Percentiles rank a stretch among this genome's conserved stretches.
Conservation (phyloP, 2,888 invertebrate genomes). For the Eupeodes latifasciatus region DNA sequence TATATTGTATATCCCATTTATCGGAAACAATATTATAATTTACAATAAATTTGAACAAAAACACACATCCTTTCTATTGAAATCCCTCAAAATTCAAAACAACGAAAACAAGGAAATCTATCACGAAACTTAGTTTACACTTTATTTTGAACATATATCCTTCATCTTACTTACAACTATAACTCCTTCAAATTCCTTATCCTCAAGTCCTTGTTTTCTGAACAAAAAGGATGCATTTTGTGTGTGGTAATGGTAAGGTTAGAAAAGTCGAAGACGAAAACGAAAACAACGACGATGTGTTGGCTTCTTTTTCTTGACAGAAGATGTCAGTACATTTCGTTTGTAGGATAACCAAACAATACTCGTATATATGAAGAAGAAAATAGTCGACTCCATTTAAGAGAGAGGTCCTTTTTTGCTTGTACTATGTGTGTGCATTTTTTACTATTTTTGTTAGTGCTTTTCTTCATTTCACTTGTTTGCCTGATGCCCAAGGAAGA, state of each 20-base stretch:
- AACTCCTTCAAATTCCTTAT: slow-evolving; percentile 1
- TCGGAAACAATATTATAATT: neutral
- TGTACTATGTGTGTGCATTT: slow-evolving; percentile 29
- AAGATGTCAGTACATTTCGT: slow-evolving; percentile 61
- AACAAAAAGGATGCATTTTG: neutral
- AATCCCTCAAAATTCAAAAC: slow-evolving; percentile 6
- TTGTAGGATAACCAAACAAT: slow-evolving; percentile 61
- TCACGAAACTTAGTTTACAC: slow-evolving; percentile 44
- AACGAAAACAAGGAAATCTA: slow-evolving; percentile 45
- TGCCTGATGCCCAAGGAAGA: slow-evolving; percentile 12
- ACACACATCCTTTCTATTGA: neutral
- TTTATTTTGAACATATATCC: neutral
- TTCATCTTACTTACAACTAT: neutral
- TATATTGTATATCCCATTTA: too few relatives aligned
- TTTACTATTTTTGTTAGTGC: neutral
- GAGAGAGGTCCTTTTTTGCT: neutral
- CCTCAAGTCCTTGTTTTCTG: too few relatives aligned
- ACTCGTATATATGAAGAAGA: slow-evolving; percentile 5
- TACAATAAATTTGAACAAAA: neutral
- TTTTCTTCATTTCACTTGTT: slow-evolving; percentile 21
- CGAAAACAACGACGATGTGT: neutral
- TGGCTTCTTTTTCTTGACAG: slow-evolving; percentile 50
- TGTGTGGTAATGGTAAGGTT: neutral
- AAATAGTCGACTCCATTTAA: slow-evolving; percentile 35
- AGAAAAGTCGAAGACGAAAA: neutral